Conservation (phyloP, 2,888 invertebrate genomes). For the Theretra japonica region DNA sequence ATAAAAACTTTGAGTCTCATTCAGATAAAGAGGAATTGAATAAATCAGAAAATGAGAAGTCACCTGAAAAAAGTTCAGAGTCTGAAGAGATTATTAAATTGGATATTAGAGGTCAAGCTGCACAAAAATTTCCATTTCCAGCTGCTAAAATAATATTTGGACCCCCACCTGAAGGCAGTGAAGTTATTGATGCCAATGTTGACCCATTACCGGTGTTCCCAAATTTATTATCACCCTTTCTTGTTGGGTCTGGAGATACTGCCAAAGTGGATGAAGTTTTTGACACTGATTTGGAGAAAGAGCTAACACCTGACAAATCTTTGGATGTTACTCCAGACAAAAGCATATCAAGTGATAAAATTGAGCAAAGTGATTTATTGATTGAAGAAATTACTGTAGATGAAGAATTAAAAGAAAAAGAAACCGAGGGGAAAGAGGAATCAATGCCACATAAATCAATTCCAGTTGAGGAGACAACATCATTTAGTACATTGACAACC, state of each 20-base stretch:
- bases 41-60: slow-evolving; percentile 49
- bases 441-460: slow-evolving; percentile 68
- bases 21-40: slow-evolving; percentile 49
- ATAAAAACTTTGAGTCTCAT: slow-evolving; percentile 51
- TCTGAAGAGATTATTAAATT: slow-evolving; percentile 81
- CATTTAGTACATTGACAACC: slow-evolving; percentile 86
- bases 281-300: slow-evolving; percentile 49
- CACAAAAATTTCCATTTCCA: slow-evolving; percentile 66
- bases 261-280: slow-evolving; percentile 64
- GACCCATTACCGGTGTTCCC: slow-evolving; percentile 68
- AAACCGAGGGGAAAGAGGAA: slow-evolving; percentile 53
- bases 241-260: slow-evolving; percentile 64
- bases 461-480: slow-evolving; percentile 68
- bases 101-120: slow-evolving; percentile 77
- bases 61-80: slow-evolving; percentile 61
- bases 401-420: slow-evolving; percentile 60
- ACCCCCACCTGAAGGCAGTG: slow-evolving; percentile 72
- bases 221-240: slow-evolving; percentile 71
- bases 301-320: slow-evolving; percentile 45
- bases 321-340: slow-evolving; percentile 51
- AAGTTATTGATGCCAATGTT: slow-evolving; percentile 58
- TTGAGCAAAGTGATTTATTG: slow-evolving; percentile 69
- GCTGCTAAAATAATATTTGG: slow-evolving; percentile 77
- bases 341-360: slow-evolving; percentile 64
- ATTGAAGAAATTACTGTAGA: slow-evolving; percentile 74